Evolutionary conservation across 2,888 invertebrate genomes (phyloP), one percentile per base, ranked within the genome.

Genomic region (Suillia variegata): DNA sequence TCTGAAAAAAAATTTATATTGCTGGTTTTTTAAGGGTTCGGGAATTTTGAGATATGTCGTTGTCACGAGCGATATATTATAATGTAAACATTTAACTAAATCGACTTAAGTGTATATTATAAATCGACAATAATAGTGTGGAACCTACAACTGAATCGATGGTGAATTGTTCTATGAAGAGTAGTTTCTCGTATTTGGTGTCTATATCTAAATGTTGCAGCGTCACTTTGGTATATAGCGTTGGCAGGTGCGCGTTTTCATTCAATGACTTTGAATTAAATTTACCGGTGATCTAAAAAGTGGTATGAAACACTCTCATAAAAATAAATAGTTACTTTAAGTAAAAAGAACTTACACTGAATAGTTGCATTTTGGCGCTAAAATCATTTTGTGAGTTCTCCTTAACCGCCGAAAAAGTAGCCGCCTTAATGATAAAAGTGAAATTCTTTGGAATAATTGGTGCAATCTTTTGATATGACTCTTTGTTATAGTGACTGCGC

Each of bases 391-490:
- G 86, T 2, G 87, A 87, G 68, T 87, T 86, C 73, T 89, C 89
- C 70, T 88, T 87, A 12, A 88, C 87, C 45, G 90, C 89, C 47
- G 86, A 86, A 59, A 92, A 81, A 24, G 86, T 87, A 1, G 91
- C 90, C 66, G 88, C 86, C 70, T 91, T 90, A 68, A 93, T 85
- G 80, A 87, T 89, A 69, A 91, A 84, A 73, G 86, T 87, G 77
- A 91, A 88, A 80, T 88, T 91, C 89, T 92, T 93, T 82, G 93
- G 93, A 84, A 93, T 87, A 65, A 92, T 86, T 22, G 93, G 92
- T 20, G 89, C 86, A 62, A 92, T 82, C 76, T 89, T 86, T 38
- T 86, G 84, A 73, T 88, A 86, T 56, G 88, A 77, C 56, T 87
- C 85, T 64, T 83, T 82, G 57, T 76, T 76, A 33, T 79, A 79